A percentile compares a stretch with the other conserved stretches of the same genome.
phyloP scores from a whole-genome alignment of 2,113 vertebrate genomes.

The Rutilus rutilus region DNA sequence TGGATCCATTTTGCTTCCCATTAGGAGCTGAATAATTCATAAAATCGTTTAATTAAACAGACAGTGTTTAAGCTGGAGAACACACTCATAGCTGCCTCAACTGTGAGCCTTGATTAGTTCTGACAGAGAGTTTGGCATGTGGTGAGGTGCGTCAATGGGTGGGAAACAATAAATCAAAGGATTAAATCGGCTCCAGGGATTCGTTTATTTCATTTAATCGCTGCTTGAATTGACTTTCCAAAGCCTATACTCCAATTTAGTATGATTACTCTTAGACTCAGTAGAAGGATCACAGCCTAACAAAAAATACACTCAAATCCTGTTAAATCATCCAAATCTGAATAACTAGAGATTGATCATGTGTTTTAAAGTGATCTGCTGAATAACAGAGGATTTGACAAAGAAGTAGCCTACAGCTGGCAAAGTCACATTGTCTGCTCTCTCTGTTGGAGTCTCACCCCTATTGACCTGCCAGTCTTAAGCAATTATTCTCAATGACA shows the following conservation, averaged over 20 bases:
- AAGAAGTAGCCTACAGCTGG: not conserved
- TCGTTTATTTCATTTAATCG: conserved; percentile 41
- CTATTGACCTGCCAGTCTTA: conserved; percentile 25
- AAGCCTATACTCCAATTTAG: not conserved
- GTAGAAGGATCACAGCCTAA: not conserved
- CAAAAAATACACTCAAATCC: not conserved
- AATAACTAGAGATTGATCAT: not conserved
- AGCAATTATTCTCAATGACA: conserved; percentile 37
- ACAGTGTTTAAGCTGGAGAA: conserved; percentile 48
- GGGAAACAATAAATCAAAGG: conserved; percentile 23
- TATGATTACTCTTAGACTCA: not conserved
- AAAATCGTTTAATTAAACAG: conserved; percentile 62
- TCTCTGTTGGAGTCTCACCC: conserved; percentile 17
- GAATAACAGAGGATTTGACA: conserved; percentile 3
- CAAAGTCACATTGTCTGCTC: conserved; percentile 9
- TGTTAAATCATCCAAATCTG: not conserved
- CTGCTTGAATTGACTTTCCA: not conserved
- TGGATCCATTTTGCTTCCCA: conserved; percentile 51
- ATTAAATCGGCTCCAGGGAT: conserved; percentile 12
- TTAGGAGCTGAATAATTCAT: conserved; percentile 59
- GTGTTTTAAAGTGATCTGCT: not conserved
- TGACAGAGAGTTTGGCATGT: not conserved
- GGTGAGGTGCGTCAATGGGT: not conserved
- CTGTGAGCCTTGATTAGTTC: conserved; percentile 26
- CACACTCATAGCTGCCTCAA: not conserved